Evolutionary conservation across 1,140 invertebrate genomes (phyloP).

Genomic region (Megalonaias nervosa): DNA sequence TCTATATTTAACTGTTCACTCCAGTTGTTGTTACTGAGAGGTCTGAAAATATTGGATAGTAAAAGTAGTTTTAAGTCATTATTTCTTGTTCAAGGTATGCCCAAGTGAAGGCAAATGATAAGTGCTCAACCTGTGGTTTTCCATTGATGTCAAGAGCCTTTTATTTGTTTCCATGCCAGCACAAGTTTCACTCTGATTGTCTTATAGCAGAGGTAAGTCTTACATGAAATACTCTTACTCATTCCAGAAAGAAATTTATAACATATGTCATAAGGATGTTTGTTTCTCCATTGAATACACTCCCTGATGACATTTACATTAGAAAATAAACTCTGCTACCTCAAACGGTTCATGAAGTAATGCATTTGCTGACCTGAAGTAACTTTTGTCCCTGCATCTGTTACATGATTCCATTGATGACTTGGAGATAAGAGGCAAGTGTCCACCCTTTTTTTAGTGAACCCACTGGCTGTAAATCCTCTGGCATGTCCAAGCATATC

Average conservation of each 20-base stretch:
- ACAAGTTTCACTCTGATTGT: slow-evolving; percentile 96
- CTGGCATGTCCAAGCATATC: no score
- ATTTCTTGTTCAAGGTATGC: slow-evolving; percentile 76
- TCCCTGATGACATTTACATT: no score
- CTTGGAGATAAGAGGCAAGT: no score
- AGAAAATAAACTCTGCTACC: no score
- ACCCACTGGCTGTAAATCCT: no score
- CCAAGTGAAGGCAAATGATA: slow-evolving; percentile 82
- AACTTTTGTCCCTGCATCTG: no score
- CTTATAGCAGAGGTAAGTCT: slow-evolving; percentile 82
- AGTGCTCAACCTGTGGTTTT: slow-evolving; percentile 86
- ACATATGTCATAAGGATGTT: no score
- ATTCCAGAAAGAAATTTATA: not conserved
- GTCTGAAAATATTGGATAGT: not conserved
- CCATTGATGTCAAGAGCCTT: slow-evolving; percentile 88
- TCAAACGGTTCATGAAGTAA: no score
- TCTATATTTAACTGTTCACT: not conserved
- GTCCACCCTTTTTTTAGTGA: no score
- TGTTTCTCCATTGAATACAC: no score
- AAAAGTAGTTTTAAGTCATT: not conserved
- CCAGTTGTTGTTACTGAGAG: not conserved
- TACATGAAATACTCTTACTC: not conserved
- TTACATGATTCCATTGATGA: no score
- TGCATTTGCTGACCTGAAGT: no score
- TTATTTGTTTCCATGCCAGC: slow-evolving; percentile 95